These are phyloP conservation scores for Lypha dubia DNA, from an alignment of 2,888 invertebrate species.

Conservation along the genomic window DNA sequence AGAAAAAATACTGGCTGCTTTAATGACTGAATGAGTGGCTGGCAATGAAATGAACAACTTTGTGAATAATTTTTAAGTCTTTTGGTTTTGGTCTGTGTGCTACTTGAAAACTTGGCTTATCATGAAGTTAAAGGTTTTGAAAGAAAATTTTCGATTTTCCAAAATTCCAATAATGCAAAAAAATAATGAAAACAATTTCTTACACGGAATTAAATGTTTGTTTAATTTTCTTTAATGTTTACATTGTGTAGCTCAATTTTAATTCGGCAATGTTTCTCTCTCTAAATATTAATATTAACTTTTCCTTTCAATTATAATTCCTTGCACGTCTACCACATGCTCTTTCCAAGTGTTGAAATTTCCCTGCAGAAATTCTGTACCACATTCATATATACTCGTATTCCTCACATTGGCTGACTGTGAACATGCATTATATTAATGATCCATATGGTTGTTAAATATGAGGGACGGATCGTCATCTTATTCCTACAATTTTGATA, in stretches of 20 bases:
- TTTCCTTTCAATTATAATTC: slow-evolving; percentile 24
- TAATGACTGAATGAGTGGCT: slow-evolving; percentile 38
- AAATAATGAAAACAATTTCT: too few species aligned
- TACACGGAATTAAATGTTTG: too few species aligned
- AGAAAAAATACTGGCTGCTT: slow-evolving; percentile 30
- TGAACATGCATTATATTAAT: slow-evolving; percentile 61
- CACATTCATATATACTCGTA: too few species aligned
- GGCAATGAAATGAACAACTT: slow-evolving; percentile 14
- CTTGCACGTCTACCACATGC: neutral
- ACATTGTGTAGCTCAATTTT: neutral
- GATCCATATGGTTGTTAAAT: slow-evolving; percentile 68
- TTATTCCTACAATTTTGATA: neutral
- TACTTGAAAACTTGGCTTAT: neutral
- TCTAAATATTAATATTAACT: neutral
- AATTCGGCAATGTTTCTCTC: neutral
- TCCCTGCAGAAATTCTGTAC: slow-evolving; percentile 26
- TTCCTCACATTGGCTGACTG: slow-evolving; percentile 17
- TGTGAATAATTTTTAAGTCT: neutral
- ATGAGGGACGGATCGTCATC: slow-evolving; percentile 47
- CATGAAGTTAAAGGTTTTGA: neutral
- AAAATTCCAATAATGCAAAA: too few species aligned
- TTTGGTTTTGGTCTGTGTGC: neutral
- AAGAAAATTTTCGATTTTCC: neutral
- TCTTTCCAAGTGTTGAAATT: slow-evolving; percentile 48
- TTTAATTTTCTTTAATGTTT: too few species aligned